These are phyloP conservation scores for Hemichromis elongatus DNA, from an alignment of 2,113 vertebrate species.

Conservation along the genomic window DNA sequence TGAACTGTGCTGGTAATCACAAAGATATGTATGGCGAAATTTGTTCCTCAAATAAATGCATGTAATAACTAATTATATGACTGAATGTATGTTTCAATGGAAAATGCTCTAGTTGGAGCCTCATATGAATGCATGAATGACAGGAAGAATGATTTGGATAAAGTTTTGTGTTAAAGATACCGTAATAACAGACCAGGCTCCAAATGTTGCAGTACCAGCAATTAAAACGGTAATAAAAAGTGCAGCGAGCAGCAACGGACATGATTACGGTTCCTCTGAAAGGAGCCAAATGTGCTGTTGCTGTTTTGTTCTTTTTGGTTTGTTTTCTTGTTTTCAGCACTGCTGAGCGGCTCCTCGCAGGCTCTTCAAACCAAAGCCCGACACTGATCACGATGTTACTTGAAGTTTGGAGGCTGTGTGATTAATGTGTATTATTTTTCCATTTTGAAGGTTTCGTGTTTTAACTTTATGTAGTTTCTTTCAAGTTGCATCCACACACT, in stretches of 20 bases:
- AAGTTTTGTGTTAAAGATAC: not conserved
- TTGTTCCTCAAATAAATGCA: constrained; percentile 79
- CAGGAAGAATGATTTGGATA: not conserved
- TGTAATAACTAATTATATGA: constrained; percentile 66
- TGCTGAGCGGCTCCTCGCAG: not conserved
- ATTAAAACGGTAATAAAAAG: not conserved
- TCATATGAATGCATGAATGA: not conserved
- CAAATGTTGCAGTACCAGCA: not conserved
- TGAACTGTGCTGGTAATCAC: constrained; percentile 78
- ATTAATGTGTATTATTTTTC: not conserved
- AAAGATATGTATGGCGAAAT: constrained; percentile 75
- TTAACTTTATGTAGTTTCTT: not conserved
- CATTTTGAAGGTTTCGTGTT: not conserved
- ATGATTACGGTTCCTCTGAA: not conserved
- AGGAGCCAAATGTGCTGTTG: not conserved
- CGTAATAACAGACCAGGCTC: not conserved
- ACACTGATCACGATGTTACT: not conserved
- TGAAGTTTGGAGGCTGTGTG: not conserved
- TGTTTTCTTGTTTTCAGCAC: not conserved
- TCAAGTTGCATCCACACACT: not conserved
- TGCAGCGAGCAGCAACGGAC: not conserved
- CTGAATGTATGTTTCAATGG: constrained; percentile 31
- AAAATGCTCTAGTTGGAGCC: not conserved
- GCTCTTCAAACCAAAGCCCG: not conserved
- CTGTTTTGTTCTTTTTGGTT: not conserved